phyloP scores from a whole-genome alignment of 2,888 invertebrate species.

The Pandemis corylana region DNA sequence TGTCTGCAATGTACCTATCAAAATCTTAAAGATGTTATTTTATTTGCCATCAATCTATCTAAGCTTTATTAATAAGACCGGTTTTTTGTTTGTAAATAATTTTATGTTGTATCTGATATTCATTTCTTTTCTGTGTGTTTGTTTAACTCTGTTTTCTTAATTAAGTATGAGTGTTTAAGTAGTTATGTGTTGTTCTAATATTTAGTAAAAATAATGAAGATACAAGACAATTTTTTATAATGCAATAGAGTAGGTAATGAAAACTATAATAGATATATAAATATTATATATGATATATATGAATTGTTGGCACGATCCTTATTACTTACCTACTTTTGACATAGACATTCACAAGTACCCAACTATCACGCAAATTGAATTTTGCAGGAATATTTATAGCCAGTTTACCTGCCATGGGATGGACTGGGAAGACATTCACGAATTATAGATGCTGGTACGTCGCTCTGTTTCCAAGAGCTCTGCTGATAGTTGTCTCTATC shows the following conservation, averaged over 20 bases:
- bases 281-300: background rate
- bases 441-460: slow-evolving; percentile 85
- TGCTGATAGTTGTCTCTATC: slow-evolving; percentile 78
- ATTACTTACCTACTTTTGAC: background rate
- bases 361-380: background rate
- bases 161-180: too few relatives aligned
- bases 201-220: background rate
- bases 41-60: too few relatives aligned
- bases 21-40: too few relatives aligned
- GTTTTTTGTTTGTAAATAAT: too few relatives aligned
- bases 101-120: too few relatives aligned
- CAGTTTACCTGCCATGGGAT: slow-evolving; percentile 65
- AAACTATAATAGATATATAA: background rate
- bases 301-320: background rate
- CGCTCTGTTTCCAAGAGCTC: slow-evolving; percentile 78
- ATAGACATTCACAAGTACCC: background rate
- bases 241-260: background rate
- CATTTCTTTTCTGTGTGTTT: too few relatives aligned
- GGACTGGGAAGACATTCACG: slow-evolving; percentile 76
- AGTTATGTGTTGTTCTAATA: background rate
- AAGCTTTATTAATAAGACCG: too few relatives aligned
- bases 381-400: slow-evolving; percentile 64
- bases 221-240: background rate
- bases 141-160: too few relatives aligned
- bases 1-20: too few relatives aligned